phyloP scores from a whole-genome alignment of 2,113 vertebrate genomes.

The Chionis minor region DNA sequence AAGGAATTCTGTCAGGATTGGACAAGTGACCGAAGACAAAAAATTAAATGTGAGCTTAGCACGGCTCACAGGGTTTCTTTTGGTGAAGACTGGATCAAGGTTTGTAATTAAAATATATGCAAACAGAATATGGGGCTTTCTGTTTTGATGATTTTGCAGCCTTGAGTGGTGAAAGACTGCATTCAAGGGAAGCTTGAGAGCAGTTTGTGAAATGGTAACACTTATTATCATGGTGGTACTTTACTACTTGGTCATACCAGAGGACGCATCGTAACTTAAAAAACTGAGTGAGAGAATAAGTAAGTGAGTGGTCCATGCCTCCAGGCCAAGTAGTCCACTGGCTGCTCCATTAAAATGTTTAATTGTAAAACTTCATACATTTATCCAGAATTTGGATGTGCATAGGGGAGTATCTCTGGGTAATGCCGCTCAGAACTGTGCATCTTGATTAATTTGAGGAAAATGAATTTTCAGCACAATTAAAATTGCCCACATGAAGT shows the following conservation, averaged over 20 bases:
- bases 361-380: not conserved
- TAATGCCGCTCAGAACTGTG: not conserved
- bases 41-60: not conserved
- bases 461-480: not conserved
- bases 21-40: not conserved
- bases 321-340: not conserved
- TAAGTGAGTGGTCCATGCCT: not conserved
- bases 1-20: not conserved
- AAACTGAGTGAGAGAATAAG: not conserved
- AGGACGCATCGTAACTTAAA: not conserved
- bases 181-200: not conserved
- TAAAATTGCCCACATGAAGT: not conserved
- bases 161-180: rapidly evolving
- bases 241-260: not conserved
- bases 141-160: not conserved
- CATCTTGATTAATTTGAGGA: not conserved
- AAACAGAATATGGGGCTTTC: not conserved
- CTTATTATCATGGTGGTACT: not conserved
- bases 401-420: not conserved
- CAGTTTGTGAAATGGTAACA: not conserved
- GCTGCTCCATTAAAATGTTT: not conserved
- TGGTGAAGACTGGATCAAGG: not conserved
- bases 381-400: not conserved
- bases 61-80: not conserved
- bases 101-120: not conserved